Evolutionary conservation across 1,140 invertebrate genomes (phyloP).

Genomic region (Acromyrmex echinatior): DNA sequence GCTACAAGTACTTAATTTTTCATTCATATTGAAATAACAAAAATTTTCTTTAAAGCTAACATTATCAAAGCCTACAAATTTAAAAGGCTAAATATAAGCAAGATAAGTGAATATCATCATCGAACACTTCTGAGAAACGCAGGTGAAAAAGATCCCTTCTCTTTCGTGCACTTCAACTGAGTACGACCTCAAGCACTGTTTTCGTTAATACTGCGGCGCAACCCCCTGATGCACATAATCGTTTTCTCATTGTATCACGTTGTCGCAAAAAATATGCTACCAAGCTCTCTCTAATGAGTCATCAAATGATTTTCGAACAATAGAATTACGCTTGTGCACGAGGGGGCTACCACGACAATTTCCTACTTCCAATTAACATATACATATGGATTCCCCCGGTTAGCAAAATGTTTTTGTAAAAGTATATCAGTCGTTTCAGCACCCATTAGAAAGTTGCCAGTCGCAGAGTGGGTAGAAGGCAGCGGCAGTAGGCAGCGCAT

Average conservation of each 20-base stretch:
- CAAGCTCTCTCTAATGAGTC: background rate
- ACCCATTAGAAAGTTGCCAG: constrained; percentile 76
- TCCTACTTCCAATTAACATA: constrained; percentile 48
- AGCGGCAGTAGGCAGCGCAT: constrained; percentile 83
- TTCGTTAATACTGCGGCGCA: constrained; percentile 64
- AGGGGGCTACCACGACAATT: constrained; percentile 19
- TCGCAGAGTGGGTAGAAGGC: constrained; percentile 83
- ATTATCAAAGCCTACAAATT: background rate
- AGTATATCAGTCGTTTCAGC: constrained; percentile 64
- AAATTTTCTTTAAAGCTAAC: background rate
- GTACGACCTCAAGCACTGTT: constrained; percentile 53
- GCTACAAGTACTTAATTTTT: background rate
- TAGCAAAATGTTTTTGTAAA: constrained; percentile 23
- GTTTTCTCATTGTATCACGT: too few relatives aligned
- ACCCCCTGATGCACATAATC: constrained; percentile 34
- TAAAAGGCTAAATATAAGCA: background rate
- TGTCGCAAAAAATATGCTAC: background rate
- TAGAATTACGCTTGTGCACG: background rate
- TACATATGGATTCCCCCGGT: constrained; percentile 27
- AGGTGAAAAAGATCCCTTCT: constrained; percentile 26
- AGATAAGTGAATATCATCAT: background rate
- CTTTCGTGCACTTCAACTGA: constrained; percentile 67
- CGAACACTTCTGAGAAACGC: constrained; percentile 34
- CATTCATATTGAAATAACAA: background rate
- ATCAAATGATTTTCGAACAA: background rate